Conservation (phyloP, 2,888 invertebrate genomes). For the Pyrrhosoma nymphula region DNA sequence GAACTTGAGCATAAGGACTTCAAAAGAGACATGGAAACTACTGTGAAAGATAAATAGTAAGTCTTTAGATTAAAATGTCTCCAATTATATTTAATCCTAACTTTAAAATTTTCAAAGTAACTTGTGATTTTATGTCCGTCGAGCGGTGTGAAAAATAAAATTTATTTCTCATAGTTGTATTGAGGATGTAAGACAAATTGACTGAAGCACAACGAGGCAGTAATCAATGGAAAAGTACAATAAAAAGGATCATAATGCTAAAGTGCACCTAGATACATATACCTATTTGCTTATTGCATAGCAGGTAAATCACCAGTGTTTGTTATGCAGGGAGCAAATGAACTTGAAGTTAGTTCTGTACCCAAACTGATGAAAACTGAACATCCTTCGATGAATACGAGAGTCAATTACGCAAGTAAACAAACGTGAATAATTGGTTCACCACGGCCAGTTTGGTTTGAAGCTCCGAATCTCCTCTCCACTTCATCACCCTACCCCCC, state of each 20-base stretch:
- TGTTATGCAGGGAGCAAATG: background rate
- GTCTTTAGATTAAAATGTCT: no score
- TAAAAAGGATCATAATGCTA: background rate
- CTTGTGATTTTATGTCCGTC: no score
- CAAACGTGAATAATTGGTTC: constrained; percentile 59
- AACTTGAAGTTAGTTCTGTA: constrained; percentile 17
- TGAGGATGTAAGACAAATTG: background rate
- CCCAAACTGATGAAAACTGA: constrained; percentile 40
- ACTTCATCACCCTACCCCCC: background rate
- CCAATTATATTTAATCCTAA: no score
- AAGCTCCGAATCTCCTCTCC: constrained; percentile 16
- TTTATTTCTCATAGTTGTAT: no score
- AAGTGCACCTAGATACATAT: background rate
- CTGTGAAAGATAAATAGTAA: no score
- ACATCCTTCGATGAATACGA: constrained; percentile 61
- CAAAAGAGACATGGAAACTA: no score
- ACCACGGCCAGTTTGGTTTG: constrained; percentile 40
- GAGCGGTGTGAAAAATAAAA: no score
- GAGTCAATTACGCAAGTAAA: constrained; percentile 55
- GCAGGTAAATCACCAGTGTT: constrained; percentile 23
- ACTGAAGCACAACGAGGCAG: background rate
- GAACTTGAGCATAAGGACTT: no score
- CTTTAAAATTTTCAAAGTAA: no score
- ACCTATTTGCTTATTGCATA: background rate
- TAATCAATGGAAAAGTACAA: background rate